phyloP scores from a whole-genome alignment of 2,888 invertebrate genomes.

The Drosophila paranaensis region DNA sequence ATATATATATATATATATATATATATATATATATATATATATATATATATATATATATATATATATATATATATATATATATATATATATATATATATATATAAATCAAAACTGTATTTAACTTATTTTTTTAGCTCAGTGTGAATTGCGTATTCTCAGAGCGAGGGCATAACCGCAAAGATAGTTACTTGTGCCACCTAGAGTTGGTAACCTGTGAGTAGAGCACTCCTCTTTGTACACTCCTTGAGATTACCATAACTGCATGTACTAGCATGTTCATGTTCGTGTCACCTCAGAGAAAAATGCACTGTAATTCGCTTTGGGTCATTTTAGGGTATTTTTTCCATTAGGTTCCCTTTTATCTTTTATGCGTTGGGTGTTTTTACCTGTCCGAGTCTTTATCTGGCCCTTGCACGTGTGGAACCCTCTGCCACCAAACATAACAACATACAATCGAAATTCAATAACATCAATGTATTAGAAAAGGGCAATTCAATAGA shows the following conservation, averaged over 20 bases:
- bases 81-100: too few relatives aligned
- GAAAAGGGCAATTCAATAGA: conserved; percentile 53
- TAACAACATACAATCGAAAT: conserved; percentile 48
- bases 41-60: too few relatives aligned
- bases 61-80: too few relatives aligned
- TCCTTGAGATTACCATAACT: conserved; percentile 9
- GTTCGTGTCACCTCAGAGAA: conserved; percentile 35
- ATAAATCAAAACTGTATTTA: too few relatives aligned
- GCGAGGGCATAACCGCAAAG: neutral
- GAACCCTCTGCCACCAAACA: conserved; percentile 35
- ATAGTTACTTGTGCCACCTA: neutral
- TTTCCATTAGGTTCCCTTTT: conserved; percentile 66
- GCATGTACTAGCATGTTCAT: conserved; percentile 21
- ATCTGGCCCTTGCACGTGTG: conserved; percentile 83
- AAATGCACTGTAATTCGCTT: conserved; percentile 55
- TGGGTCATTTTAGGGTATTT: conserved; percentile 74
- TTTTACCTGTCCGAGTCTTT: conserved; percentile 65
- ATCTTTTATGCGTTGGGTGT: conserved; percentile 52
- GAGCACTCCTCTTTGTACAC: neutral
- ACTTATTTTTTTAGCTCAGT: too few relatives aligned
- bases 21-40: too few relatives aligned
- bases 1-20: too few relatives aligned
- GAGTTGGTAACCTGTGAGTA: neutral
- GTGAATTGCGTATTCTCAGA: neutral
- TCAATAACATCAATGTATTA: conserved; percentile 37